Evolutionary conservation across 2,113 vertebrate genomes (phyloP), one percentile per base, ranked within the genome.

Genomic region (Callithrix jacchus): DNA sequence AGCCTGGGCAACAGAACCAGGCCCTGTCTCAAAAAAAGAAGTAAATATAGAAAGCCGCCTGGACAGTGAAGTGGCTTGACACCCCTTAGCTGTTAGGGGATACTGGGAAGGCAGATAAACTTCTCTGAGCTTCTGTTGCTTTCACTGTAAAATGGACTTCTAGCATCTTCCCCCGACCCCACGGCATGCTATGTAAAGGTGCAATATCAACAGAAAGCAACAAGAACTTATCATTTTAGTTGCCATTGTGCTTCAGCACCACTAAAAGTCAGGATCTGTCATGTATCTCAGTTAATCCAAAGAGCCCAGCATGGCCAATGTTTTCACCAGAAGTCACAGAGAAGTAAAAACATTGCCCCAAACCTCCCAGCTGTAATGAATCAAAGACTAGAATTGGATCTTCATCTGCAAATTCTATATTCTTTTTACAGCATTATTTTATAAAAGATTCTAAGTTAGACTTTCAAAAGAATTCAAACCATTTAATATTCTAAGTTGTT

Each of bases 61-160:
- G 23, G 32, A 23, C n/a, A 0, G 5, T 18, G 10, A 6, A 12
- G 20, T 37, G 21, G 18, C 61, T 4, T 20, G 40, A 16, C 47
- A 18, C 6, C 3, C 0, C 47, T 1, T 5, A 42, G 27, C 2
- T 18, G 16, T 3, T 1, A 40, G 61, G 25, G 32, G 45, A 23
- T 13, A 2, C 21, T 42, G 27, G 18, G 81, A 0, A n/a, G 1
- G 25, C 5, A 5, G 35, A 1, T 9, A 1, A 1, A 5, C 12
- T 35, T 45, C 27, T 32, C 84, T 8, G 37, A 18, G 14, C 17
- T 17, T 21, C 73, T 20, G 30, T 45, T 0, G 9, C 18, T 23
- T 79, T 27, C 6, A 35, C 71, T 9, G 11, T 17, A 4, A 30
- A 14, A 1, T 1, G 5, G 32, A 84, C 18, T 37, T 16, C 18